Base-by-base conservation (phyloP, 2,113 vertebrate species). In the Perca flavescens region DNA sequence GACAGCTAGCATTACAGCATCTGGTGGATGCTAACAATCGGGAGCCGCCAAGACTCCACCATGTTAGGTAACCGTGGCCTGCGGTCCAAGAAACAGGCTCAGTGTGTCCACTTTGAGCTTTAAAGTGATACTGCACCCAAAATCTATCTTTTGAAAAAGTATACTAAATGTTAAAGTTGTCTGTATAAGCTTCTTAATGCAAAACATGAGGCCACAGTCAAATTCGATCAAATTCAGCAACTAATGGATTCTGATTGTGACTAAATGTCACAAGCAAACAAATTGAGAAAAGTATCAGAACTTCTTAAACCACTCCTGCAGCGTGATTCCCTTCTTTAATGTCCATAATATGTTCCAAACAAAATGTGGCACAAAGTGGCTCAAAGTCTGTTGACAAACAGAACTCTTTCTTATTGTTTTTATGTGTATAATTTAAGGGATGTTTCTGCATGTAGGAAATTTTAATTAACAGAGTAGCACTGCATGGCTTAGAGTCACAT, bases 1-100 rank as follows among this genome's bases (percentile, higher is more conserved):
- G 88, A 91, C 83, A 86, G 89, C 71, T 94, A 82, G 72, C 74
- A 21, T 94, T 94, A 91, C 93, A 90, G 86, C 87, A 67, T 69
- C 82, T 76, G 85, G 36, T 82, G 61, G 61, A 47, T 36, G 79
- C 67, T 81, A 28, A 89, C 87, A 88, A 83, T 87, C n/a, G 0
- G 52, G 77, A 84, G 73, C 66, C 9, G 43, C 79, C 79, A 10
- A 52, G 69, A 68, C 78, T 84, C 70, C 85, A 67, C 58, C 22
- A 3, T 8, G 72, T 92, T 91, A 90, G 28, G 74, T 31, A 88
- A 92, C 62, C 0, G 1, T 9, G 6, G 19, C 60, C 57, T 46
- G 58, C 10, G 17, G 54, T 60, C 74, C 79, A 64, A 85, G 75
- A 88, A 85, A 88, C 47, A n/a, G 72, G 69, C 46, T 75, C 19